These are phyloP conservation scores for Bos javanicus DNA, from an alignment of 2,113 vertebrate species.

Conservation along the genomic window DNA sequence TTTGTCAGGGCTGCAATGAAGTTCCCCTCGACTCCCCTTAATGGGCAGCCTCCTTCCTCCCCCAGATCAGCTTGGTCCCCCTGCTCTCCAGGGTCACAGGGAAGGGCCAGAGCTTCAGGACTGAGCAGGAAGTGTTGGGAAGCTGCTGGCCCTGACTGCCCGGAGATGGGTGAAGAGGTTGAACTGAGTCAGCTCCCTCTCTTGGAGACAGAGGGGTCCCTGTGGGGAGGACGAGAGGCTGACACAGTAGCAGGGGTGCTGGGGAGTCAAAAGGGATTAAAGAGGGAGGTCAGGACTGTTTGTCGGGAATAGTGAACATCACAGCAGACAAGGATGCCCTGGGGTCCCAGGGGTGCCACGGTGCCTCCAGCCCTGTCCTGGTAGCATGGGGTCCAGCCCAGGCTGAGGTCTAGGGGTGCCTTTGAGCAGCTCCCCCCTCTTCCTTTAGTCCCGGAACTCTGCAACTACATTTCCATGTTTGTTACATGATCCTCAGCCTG, in stretches of 20 bases:
- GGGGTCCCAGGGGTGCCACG: accelerated
- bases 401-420: background rate
- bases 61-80: background rate
- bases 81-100: accelerated
- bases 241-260: background rate
- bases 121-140: background rate
- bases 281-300: background rate
- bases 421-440: background rate
- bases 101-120: background rate
- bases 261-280: background rate
- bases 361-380: background rate
- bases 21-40: background rate
- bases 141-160: background rate
- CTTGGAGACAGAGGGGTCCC: background rate
- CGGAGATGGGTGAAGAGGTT: background rate
- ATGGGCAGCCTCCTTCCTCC: background rate
- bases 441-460: accelerated
- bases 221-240: background rate
- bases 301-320: too few relatives aligned
- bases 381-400: accelerated
- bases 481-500: accelerated
- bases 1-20: background rate
- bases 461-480: accelerated
- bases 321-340: background rate
- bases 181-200: background rate